These are phyloP conservation scores for Drosophila murphyi DNA, from an alignment of 1,140 invertebrate genomes.

Conservation along the genomic window DNA sequence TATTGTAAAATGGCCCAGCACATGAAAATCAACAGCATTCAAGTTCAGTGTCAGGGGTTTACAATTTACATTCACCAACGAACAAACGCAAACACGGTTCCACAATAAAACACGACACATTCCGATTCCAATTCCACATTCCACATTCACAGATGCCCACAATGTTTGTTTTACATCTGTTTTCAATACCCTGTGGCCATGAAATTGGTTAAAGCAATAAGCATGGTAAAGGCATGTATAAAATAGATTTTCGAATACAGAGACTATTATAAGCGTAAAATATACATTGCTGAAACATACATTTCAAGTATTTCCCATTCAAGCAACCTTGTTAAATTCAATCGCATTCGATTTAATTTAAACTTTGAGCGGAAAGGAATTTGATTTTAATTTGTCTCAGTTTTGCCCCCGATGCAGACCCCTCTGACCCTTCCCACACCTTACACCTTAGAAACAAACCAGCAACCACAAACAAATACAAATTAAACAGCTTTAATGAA, in stretches of 20 bases:
- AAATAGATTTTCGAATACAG: too few relatives aligned
- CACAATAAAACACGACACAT: slow-evolving; percentile 8
- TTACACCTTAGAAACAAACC: neutral
- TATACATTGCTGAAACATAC: too few relatives aligned
- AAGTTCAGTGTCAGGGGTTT: slow-evolving; percentile 70
- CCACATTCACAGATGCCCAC: neutral
- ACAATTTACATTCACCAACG: slow-evolving; percentile 4
- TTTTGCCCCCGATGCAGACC: neutral
- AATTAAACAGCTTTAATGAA: slow-evolving; percentile 26
- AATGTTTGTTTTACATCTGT: neutral
- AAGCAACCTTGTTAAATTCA: too few relatives aligned
- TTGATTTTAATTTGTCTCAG: slow-evolving; percentile 26
- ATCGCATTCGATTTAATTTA: slow-evolving; percentile 12
- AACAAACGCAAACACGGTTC: slow-evolving; percentile 1
- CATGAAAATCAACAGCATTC: slow-evolving; percentile 48
- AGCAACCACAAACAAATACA: slow-evolving; percentile 25
- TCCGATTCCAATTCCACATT: neutral
- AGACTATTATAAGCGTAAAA: too few relatives aligned
- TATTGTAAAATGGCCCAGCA: slow-evolving; percentile 14
- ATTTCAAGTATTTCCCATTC: too few relatives aligned
- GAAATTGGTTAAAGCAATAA: too few relatives aligned
- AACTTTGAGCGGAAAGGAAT: slow-evolving; percentile 22
- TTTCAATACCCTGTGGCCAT: too few relatives aligned
- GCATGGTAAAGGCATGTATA: too few relatives aligned
- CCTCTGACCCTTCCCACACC: neutral